These are phyloP conservation scores for Myotis findleyi DNA, from an alignment of 2,797 vertebrate genomes.

Conservation along the genomic window DNA sequence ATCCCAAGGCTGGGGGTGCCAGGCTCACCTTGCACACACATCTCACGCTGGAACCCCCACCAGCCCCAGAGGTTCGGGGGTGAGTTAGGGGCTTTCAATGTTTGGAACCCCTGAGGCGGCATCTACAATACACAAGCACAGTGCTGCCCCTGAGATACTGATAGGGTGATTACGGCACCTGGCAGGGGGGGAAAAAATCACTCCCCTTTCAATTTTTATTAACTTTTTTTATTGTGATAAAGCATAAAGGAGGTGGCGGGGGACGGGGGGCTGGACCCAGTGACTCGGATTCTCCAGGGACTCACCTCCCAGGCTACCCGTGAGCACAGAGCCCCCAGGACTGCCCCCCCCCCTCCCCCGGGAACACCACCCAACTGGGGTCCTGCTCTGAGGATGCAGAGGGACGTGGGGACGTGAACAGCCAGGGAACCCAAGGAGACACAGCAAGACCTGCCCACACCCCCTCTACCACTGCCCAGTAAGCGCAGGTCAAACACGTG, in stretches of 20 bases:
- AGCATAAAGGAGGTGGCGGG: not conserved
- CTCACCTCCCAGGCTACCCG: not conserved
- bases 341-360: not conserved
- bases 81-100: not conserved
- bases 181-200: too few relatives aligned
- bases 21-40: not conserved
- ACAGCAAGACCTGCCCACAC: not conserved
- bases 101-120: not conserved
- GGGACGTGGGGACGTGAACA: not conserved
- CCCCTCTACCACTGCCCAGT: constrained; percentile 49
- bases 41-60: too few relatives aligned
- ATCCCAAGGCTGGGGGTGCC: not conserved
- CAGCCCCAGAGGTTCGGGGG: not conserved
- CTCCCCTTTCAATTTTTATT: not conserved
- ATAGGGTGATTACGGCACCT: not conserved
- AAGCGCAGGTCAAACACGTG: not conserved
- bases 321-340: constrained; percentile 21
- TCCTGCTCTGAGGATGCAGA: not conserved
- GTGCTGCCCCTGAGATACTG: not conserved
- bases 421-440: not conserved
- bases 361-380: fast-evolving
- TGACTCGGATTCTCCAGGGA: not conserved
- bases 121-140: too few relatives aligned
- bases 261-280: not conserved
- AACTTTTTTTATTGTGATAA: not conserved